phyloP scores from a whole-genome alignment of 2,888 invertebrate species.

The Uloborus plumipes region DNA sequence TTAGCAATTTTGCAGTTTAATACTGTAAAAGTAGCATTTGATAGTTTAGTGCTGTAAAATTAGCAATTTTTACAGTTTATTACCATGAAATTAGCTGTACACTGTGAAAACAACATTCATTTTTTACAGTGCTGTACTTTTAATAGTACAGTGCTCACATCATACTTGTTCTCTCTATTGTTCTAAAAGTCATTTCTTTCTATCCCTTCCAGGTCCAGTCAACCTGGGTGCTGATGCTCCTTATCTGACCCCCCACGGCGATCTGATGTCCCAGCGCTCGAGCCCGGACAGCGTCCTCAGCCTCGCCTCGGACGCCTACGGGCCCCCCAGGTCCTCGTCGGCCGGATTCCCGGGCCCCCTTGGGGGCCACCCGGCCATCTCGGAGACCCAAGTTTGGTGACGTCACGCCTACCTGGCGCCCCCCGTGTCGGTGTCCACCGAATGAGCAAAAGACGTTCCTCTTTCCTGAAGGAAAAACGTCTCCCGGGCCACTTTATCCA shows the following conservation, averaged over 20 bases:
- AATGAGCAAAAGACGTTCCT: not conserved
- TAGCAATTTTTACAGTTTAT: too few relatives aligned
- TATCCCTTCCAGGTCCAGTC: conserved; percentile 50
- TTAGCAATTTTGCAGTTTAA: too few relatives aligned
- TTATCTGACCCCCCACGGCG: conserved; percentile 53
- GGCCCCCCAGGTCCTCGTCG: conserved; percentile 56
- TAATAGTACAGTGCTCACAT: too few relatives aligned
- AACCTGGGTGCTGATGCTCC: conserved; percentile 64
- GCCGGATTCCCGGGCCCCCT: conserved; percentile 44
- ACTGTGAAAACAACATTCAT: too few relatives aligned
- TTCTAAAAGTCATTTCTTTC: not conserved
- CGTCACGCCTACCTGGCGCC: conserved; percentile 59
- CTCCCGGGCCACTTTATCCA: too few relatives aligned
- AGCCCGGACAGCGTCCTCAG: conserved; percentile 65
- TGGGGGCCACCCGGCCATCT: conserved; percentile 46
- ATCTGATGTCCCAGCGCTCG: conserved; percentile 63
- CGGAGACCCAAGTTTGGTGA: conserved; percentile 64
- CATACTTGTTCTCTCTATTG: too few relatives aligned
- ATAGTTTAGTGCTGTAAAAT: too few relatives aligned
- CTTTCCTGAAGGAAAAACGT: too few relatives aligned
- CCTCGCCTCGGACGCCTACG: conserved; percentile 62
- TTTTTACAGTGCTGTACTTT: too few relatives aligned
- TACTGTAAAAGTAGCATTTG: too few relatives aligned
- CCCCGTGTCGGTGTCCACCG: conserved; percentile 41
- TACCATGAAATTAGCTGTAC: too few relatives aligned